A percentile compares a stretch with the other conserved stretches of the same genome.
These are phyloP conservation scores for Perodicticus potto DNA, from an alignment of 2,797 vertebrate genomes.

Conservation along the genomic window DNA sequence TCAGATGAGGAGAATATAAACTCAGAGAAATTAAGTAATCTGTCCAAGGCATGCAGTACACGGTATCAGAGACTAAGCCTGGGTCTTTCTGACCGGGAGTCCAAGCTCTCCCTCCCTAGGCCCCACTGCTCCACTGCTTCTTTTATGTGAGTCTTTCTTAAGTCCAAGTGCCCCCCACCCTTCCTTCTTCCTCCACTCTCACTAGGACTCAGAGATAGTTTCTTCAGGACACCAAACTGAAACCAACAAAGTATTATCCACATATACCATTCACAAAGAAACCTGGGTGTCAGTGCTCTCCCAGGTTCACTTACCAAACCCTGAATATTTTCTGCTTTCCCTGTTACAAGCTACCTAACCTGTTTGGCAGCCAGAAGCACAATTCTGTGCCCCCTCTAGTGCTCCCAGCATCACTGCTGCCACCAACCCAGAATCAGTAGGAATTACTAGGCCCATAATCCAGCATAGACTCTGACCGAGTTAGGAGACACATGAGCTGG, in stretches of 20 bases:
- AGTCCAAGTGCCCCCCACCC: background rate
- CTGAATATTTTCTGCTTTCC: background rate
- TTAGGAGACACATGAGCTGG: conserved; percentile 98
- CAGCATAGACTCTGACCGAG: conserved; percentile 89
- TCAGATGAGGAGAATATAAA: background rate
- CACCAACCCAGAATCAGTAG: background rate
- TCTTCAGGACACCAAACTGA: background rate
- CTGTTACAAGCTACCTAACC: background rate
- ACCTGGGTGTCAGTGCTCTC: background rate
- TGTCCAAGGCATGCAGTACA: background rate
- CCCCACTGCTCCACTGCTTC: background rate
- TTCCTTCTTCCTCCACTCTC: background rate
- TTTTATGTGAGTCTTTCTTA: background rate
- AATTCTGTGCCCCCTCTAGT: background rate
- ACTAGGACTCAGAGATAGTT: background rate
- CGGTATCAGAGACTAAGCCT: background rate
- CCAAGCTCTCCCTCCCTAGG: background rate
- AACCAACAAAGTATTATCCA: background rate
- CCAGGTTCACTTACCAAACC: background rate
- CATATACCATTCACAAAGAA: background rate
- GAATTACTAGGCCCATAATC: background rate
- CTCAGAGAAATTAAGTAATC: background rate
- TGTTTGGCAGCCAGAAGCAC: background rate
- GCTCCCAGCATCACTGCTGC: background rate
- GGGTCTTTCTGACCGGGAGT: background rate